Base-by-base conservation (phyloP, 2,888 invertebrate genomes). In the Automeris io region DNA sequence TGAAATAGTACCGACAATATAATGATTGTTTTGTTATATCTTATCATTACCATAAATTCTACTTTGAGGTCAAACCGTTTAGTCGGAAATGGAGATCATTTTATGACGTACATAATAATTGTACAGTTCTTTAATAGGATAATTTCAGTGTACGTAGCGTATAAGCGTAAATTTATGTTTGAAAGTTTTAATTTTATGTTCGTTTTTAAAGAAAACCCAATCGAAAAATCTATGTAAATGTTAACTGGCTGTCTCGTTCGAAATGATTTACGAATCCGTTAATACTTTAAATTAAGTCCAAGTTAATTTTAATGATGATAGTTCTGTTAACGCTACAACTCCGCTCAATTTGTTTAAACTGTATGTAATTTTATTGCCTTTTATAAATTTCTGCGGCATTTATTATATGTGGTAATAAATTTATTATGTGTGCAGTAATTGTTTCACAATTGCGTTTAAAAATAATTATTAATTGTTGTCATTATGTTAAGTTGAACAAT, bases 1-100 rank as follows among this genome's bases (percentile, higher is more conserved):
- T 36, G 35, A 36, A 37, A 43, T 38, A 42, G 43, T 46, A 38
- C 33, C 19, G 25, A 24, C 24, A 38, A 24, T 33, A 18, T 38
- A 23, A 13, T 38, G 18, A n/a, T 16, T 29, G 16, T 29, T 29
- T 8, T 29, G 16, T 29, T 13, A 29, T 29, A 29, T 4, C 29
- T 7, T 29, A n/a, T 29, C 5, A 16, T 29, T 29, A 29, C 3
- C 16, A 29, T 29, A 29, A 29, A 16, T 29, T 8, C 16, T 26
- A 5, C 13, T 26, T n/a, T n/a, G n/a, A n/a, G n/a, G n/a, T n/a
- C n/a, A n/a, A n/a, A n/a, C n/a, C n/a, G n/a, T n/a, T n/a, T n/a
- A n/a, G n/a, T n/a, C n/a, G n/a, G n/a, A n/a, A n/a, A n/a, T n/a
- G n/a, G n/a, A n/a, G n/a, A n/a, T n/a, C n/a, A n/a, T n/a, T n/a